phyloP scores from a whole-genome alignment of 2,113 vertebrate species.

The Larimichthys polyactis region DNA sequence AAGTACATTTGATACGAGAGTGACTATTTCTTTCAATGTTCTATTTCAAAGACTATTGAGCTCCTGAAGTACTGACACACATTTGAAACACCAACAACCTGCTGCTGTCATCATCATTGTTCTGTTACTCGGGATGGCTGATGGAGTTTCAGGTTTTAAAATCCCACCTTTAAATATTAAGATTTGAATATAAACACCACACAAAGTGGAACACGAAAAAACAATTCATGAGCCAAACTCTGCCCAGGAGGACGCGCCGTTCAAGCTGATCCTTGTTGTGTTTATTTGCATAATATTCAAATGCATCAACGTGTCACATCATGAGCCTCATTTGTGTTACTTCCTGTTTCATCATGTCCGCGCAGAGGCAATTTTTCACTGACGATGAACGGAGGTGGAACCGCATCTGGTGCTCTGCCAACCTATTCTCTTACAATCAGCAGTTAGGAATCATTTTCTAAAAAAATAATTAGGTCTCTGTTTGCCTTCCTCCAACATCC shows the following conservation, averaged over 20 bases:
- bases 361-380: neutral
- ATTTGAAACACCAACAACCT: neutral
- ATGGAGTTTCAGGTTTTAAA: neutral
- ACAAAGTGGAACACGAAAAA: neutral
- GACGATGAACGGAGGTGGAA: neutral
- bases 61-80: neutral
- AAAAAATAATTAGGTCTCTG: conserved; percentile 28
- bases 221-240: neutral
- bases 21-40: neutral
- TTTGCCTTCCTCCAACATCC: conserved; percentile 11
- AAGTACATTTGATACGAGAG: neutral
- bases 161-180: neutral
- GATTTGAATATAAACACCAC: too few relatives aligned
- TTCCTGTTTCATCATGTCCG: conserved; percentile 8
- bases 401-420: neutral
- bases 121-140: neutral
- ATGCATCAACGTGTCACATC: conserved; percentile 16
- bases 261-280: neutral
- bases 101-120: neutral
- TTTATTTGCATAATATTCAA: conserved; percentile 23
- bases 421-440: neutral
- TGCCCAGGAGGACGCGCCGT: neutral
- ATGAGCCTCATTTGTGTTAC: neutral
- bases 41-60: neutral
- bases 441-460: neutral